Evolutionary conservation across 2,888 invertebrate genomes (phyloP).

Genomic region (Octonoba sinensis): DNA sequence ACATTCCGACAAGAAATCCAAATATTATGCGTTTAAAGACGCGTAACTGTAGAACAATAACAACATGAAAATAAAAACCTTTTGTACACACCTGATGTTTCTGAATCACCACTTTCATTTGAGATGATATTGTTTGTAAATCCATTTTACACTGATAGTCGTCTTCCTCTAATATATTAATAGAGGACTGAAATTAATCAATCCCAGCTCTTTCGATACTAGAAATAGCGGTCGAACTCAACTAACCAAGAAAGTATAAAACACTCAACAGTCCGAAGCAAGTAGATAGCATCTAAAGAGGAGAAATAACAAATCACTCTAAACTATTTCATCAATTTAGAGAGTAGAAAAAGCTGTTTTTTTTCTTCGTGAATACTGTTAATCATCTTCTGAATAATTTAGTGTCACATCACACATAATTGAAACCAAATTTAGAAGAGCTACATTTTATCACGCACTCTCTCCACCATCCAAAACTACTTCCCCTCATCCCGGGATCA

Average conservation of each 20-base stretch:
- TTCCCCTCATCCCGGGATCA: slow-evolving; percentile 56
- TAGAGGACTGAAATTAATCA: not conserved
- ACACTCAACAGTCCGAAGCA: slow-evolving; percentile 63
- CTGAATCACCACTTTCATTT: slow-evolving; percentile 66
- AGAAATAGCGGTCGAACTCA: slow-evolving; percentile 33
- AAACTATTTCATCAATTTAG: no score
- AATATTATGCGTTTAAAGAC: no score
- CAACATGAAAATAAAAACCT: not conserved
- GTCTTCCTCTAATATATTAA: not conserved
- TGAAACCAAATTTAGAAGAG: slow-evolving; percentile 8
- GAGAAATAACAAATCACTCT: slow-evolving; percentile 5
- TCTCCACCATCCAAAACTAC: slow-evolving; percentile 37
- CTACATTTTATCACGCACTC: slow-evolving; percentile 56
- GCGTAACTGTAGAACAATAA: no score
- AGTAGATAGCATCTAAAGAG: slow-evolving; percentile 15
- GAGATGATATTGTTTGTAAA: slow-evolving; percentile 63
- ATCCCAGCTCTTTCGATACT: not conserved
- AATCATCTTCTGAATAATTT: no score
- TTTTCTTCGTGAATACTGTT: no score
- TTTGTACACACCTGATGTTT: slow-evolving; percentile 66
- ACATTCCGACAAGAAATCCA: no score
- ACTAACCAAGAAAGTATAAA: slow-evolving; percentile 51
- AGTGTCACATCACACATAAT: no score
- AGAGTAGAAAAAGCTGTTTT: no score
- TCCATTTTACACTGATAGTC: slow-evolving; percentile 59